Percentiles rank a stretch among this genome's conserved stretches.
phyloP scores from a whole-genome alignment of 2,888 invertebrate genomes.

The Cantharis rustica region DNA sequence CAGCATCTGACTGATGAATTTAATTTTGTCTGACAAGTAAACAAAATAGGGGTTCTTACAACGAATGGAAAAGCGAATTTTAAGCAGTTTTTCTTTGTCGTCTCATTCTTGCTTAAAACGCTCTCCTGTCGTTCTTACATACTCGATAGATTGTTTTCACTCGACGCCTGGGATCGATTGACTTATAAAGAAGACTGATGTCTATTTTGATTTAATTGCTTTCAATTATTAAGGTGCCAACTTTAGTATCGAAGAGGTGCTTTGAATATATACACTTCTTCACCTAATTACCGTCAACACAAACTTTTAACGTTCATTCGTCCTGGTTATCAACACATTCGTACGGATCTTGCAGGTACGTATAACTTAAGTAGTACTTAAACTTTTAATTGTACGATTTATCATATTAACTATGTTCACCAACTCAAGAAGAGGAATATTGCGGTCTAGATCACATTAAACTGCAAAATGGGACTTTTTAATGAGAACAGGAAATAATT shows the following conservation, averaged over 20 bases:
- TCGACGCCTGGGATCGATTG: conserved; percentile 22
- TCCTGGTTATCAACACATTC: neutral
- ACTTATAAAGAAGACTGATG: conserved; percentile 14
- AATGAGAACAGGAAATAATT: conserved; percentile 24
- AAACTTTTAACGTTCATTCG: neutral
- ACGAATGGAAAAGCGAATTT: conserved; percentile 21
- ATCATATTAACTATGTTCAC: conserved; percentile 22
- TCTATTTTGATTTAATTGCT: conserved; percentile 17
- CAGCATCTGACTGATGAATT: conserved; percentile 46
- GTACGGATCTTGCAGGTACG: neutral
- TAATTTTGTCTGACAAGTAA: conserved; percentile 42
- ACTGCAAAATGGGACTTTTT: conserved; percentile 27
- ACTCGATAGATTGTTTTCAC: conserved; percentile 21
- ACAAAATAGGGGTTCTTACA: conserved; percentile 29
- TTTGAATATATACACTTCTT: neutral
- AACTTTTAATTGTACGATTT: conserved; percentile 24
- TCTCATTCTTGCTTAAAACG: conserved; percentile 8
- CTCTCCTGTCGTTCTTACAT: conserved; percentile 8
- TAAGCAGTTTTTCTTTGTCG: conserved; percentile 31
- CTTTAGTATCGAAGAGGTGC: conserved; percentile 3
- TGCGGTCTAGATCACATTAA: conserved; percentile 22
- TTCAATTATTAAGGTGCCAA: neutral
- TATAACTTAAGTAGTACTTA: conserved; percentile 7
- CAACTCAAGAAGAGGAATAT: conserved; percentile 11
- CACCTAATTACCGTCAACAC: neutral